Evolutionary conservation across 2,888 invertebrate species (phyloP).

Genomic region (Odiellus spinosus): DNA sequence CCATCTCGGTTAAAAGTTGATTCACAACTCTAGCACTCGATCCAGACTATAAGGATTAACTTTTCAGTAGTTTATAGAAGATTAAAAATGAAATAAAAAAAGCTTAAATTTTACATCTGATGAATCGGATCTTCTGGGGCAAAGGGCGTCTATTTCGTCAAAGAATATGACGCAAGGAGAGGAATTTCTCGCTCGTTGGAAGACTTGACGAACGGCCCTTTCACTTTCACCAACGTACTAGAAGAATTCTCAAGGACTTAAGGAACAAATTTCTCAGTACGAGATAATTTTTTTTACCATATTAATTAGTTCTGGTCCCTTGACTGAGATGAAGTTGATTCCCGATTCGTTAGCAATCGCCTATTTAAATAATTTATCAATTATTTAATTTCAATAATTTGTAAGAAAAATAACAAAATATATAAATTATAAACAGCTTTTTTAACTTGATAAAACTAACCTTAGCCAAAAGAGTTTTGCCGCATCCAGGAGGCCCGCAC

Average conservation of each 20-base stretch:
- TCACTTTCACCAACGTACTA: constrained; percentile 98
- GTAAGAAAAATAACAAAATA: too few species aligned
- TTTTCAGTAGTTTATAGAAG: background rate
- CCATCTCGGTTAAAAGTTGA: constrained; percentile 95
- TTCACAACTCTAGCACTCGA: constrained; percentile 77
- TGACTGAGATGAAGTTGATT: constrained; percentile 95
- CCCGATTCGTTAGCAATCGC: constrained; percentile 97
- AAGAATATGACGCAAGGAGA: constrained; percentile 98
- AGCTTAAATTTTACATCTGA: constrained; percentile 37
- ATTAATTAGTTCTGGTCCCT: constrained; percentile 92
- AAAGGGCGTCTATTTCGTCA: constrained; percentile 91
- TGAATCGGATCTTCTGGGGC: constrained; percentile 67
- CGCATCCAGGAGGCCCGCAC: constrained; percentile 81
- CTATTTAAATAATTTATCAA: constrained; percentile 21
- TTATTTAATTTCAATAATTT: constrained; percentile 3
- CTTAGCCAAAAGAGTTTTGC: constrained; percentile 88
- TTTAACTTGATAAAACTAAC: too few species aligned
- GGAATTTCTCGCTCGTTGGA: constrained; percentile 82
- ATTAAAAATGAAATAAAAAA: background rate
- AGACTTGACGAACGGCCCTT: constrained; percentile 85
- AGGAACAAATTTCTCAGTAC: background rate
- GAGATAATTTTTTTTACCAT: constrained; percentile 49
- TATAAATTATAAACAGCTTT: too few species aligned
- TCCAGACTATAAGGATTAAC: constrained; percentile 42
- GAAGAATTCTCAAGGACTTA: constrained; percentile 17